A percentile compares a stretch with the other conserved stretches of the same genome.
These are phyloP conservation scores for Calephelis virginiensis DNA, from an alignment of 1,140 invertebrate species.

Conservation along the genomic window DNA sequence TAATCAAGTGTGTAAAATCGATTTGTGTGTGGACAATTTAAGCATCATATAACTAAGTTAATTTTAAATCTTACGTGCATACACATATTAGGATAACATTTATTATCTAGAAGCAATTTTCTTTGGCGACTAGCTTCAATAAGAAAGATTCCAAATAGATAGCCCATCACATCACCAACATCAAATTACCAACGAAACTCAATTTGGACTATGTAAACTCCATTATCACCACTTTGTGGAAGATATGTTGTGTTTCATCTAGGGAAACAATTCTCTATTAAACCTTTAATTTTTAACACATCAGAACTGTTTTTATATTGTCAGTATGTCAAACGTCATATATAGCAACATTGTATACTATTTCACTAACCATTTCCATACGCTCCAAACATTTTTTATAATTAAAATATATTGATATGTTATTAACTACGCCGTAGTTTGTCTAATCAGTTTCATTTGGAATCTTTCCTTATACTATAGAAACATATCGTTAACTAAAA, in stretches of 20 bases:
- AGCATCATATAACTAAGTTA: constrained; percentile 69
- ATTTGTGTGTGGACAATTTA: constrained; percentile 75
- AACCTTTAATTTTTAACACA: constrained; percentile 69
- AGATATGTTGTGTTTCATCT: constrained; percentile 64
- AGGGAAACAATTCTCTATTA: constrained; percentile 70
- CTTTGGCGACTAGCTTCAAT: constrained; percentile 70
- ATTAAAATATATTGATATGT: constrained; percentile 76
- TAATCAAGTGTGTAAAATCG: constrained; percentile 72
- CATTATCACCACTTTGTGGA: constrained; percentile 70
- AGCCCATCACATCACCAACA: constrained; percentile 32
- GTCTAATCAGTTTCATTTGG: constrained; percentile 62
- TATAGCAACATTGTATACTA: constrained; percentile 40
- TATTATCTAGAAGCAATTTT: constrained; percentile 69
- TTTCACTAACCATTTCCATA: constrained; percentile 65
- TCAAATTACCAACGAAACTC: constrained; percentile 37
- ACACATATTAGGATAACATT: constrained; percentile 68
- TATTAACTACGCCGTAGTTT: constrained; percentile 63
- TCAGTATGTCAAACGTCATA: constrained; percentile 53
- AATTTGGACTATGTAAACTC: constrained; percentile 62
- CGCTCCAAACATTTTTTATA: constrained; percentile 45
- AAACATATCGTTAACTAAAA: constrained; percentile 66
- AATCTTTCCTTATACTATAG: constrained; percentile 68
- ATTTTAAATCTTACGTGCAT: constrained; percentile 62
- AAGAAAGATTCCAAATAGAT: constrained; percentile 75
- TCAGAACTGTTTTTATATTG: constrained; percentile 61